Base-by-base conservation (phyloP, 2,797 vertebrate genomes). In the Lacerta bilineata region DNA sequence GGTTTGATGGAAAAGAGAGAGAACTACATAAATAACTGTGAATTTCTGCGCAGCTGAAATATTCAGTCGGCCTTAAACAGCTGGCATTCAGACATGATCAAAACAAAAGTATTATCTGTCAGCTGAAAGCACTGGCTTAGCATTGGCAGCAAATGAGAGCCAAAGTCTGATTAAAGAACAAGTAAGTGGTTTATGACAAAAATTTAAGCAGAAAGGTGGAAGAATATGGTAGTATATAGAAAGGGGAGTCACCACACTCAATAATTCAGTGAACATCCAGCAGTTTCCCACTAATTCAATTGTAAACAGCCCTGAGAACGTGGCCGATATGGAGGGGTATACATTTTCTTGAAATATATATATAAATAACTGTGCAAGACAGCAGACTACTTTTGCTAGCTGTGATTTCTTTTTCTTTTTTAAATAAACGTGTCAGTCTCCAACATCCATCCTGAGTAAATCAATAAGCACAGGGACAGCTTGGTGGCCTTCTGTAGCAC, bases 71-170 rank as follows among this genome's bases (percentile, higher is more conserved):
- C 25, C 15, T 84, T 69, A 88, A 55, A 71, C 25, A 75, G 46
- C 78, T 0, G 27, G 41, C 59, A 89, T 80, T 81, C 55, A 46
- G 68, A 5, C 46, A 64, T 36, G 29, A 84, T 71, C 68, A 74
- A 88, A 88, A 85, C 68, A 64, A 80, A 64, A 75, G 69, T 46
- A 75, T 36, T 85, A 80, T 85, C 41, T 85, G 43, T 85, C 78
- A 75, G n/a, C 61, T 41, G 78, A 80, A 85, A 64, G 17, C 59
- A 41, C 3, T 80, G 23, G 55, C 9, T 80, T 89, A 15, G 3
- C 74, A 80, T 23, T 89, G 76, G 33, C n/a, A 84, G 39, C 29
- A 88, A 90, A 46, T 78, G n/a, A 88, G 88, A 76, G 68, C 0
- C 29, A 66, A 46, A 80, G 59, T 36, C 36, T 43, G 85, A 50